phyloP scores from a whole-genome alignment of 1,140 invertebrate species.

The Brachionus calyciflorus region DNA sequence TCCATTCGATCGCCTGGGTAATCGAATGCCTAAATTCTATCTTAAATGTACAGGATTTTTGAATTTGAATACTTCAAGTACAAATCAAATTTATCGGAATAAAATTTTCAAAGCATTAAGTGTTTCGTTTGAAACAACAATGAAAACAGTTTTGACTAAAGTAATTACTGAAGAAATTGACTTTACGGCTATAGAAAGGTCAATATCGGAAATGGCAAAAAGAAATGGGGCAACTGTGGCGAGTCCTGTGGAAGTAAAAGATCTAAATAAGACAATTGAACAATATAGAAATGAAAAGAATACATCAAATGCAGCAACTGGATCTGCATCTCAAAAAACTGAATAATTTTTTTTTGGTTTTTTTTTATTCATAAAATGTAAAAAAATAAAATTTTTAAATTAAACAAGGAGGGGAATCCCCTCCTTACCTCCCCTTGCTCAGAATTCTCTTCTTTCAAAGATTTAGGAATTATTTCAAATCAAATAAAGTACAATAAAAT shows the following conservation, averaged over 20 bases:
- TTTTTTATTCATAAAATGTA: not conserved
- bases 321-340: not conserved
- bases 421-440: too few species aligned
- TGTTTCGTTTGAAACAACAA: not conserved
- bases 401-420: too few species aligned
- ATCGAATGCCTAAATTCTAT: constrained; percentile 32
- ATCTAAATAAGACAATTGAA: constrained; percentile 10
- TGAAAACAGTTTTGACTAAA: constrained; percentile 26
- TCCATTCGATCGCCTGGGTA: not conserved
- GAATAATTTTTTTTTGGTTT: constrained; percentile 1
- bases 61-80: not conserved
- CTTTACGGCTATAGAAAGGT: not conserved
- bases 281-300: constrained; percentile 22
- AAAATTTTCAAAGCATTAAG: not conserved
- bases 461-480: too few species aligned
- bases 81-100: constrained; percentile 16
- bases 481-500: too few species aligned
- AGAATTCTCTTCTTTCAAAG: too few species aligned
- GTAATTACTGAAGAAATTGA: constrained; percentile 28
- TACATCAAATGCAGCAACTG: not conserved
- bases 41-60: constrained; percentile 11
- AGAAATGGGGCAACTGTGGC: not conserved
- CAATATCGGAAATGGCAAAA: not conserved
- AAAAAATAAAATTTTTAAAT: not conserved
- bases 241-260: not conserved